Base-by-base conservation (phyloP, 2,113 vertebrate species). In the Oncorhynchus nerka region DNA sequence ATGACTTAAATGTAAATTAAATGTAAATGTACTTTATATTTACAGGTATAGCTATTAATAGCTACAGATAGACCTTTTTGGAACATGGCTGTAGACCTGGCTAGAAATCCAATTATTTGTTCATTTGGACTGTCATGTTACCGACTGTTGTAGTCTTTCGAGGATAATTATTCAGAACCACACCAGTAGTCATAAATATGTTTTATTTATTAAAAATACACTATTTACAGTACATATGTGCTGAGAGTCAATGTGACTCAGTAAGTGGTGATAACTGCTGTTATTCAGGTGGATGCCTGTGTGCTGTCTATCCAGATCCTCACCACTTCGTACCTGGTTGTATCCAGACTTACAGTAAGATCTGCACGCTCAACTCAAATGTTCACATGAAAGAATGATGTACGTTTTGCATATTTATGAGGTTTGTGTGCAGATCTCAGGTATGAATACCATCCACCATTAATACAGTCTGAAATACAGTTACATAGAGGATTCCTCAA, bases 241-340 rank as follows among this genome's bases (percentile, higher is more conserved):
- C 19, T 57, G 24, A 73, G 64, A 89, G 84, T 89, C 86, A 88
- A 86, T 84, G 75, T 90, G 87, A 90, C 84, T 16, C 62, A 76
- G 24, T 75, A 73, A 59, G 26, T 65, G 68, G 71, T 57, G 51
- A 71, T 72, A 77, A 76, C 74, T 80, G 49, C 28, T 76, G 19
- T 62, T 62, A 62, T 62, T 62, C 6, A 62, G 49, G 71, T 28
- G 5, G 2, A 19, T 45, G 16, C 16, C 57, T 78, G 26, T 55
- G 16, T 24, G 30, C n/a, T 62, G 59, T 62, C 7, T 64, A 81
- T 70, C 34, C 64, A 69, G 32, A 1, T 80, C 48, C 73, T 24
- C 62, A 75, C 39, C 28, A 32, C 28, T 57, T 6, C 51, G 5
- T 57, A 57, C 16, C 51, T 39, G 39, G 39, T 39, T 9, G 39